phyloP scores from a whole-genome alignment of 2,797 vertebrate genomes.

The Danionella dracula region DNA sequence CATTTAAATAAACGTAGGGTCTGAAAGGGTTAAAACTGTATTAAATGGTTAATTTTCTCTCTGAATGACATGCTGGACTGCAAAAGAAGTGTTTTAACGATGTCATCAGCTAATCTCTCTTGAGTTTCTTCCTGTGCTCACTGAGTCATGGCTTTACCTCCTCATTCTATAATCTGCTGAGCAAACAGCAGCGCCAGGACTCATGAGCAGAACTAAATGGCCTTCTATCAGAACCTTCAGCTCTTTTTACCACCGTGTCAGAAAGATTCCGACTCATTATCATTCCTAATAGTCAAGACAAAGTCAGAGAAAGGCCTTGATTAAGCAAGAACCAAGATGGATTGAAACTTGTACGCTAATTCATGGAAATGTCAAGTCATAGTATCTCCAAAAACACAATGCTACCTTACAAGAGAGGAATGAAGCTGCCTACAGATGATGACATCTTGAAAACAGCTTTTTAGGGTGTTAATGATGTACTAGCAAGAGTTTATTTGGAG shows the following conservation, averaged over 20 bases:
- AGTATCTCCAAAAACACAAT: neutral
- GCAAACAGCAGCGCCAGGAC: slow-evolving; percentile 11
- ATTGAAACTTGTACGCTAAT: neutral
- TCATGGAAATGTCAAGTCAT: slow-evolving; percentile 5
- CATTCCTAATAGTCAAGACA: slow-evolving; percentile 31
- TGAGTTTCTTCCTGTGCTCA: too few relatives aligned
- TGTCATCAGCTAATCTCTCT: too few relatives aligned
- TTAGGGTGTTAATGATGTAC: slow-evolving; percentile 31
- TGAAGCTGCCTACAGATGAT: neutral
- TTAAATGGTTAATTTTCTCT: too few relatives aligned
- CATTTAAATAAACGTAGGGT: too few relatives aligned
- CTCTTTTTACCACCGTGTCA: slow-evolving; percentile 24
- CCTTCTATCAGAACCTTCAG: slow-evolving; percentile 42
- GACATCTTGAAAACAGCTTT: slow-evolving; percentile 17
- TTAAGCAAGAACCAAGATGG: too few relatives aligned
- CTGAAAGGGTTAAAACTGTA: too few relatives aligned
- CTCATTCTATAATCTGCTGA: too few relatives aligned
- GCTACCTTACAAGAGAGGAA: neutral
- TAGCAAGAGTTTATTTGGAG: slow-evolving; percentile 21
- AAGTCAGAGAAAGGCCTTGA: slow-evolving; percentile 13
- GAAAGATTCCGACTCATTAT: slow-evolving; percentile 31
- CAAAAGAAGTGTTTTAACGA: too few relatives aligned
- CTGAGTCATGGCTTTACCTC: too few relatives aligned
- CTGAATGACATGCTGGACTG: too few relatives aligned
- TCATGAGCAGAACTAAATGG: slow-evolving; percentile 36